Evolutionary conservation across 2,113 vertebrate genomes (phyloP).

Genomic region (Oxygymnocypris stewartii): DNA sequence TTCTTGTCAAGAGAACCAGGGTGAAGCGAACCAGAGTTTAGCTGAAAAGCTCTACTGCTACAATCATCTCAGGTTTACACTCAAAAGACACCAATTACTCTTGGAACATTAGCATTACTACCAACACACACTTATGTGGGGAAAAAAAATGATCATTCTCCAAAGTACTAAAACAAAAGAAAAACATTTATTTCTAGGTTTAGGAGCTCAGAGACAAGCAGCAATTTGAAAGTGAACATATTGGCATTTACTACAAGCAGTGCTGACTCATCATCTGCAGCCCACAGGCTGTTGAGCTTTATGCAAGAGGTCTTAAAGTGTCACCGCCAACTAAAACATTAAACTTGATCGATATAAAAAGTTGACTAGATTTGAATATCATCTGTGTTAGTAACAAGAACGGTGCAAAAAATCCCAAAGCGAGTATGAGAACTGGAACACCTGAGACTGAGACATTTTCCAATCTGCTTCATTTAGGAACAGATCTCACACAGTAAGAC

Average conservation of each 20-base stretch:
- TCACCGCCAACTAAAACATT: conserved; percentile 11
- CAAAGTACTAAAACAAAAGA: conserved; percentile 28
- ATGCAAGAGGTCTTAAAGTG: conserved; percentile 21
- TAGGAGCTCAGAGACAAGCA: conserved; percentile 4
- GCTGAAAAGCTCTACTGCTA: conserved; percentile 13
- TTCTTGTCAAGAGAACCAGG: background rate
- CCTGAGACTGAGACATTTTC: too few relatives aligned
- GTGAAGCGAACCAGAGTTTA: background rate
- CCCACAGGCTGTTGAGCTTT: conserved; percentile 9
- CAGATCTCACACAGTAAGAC: background rate
- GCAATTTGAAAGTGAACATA: conserved; percentile 21
- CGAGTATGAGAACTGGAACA: background rate
- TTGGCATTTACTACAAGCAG: conserved; percentile 28
- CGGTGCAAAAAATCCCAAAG: background rate
- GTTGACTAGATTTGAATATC: background rate
- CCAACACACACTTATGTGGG: conserved; percentile 3
- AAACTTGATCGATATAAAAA: conserved; percentile 18
- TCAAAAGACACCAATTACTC: conserved; percentile 10
- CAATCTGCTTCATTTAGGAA: conserved; percentile 4
- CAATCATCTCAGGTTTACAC: conserved; percentile 53
- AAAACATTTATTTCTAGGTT: background rate
- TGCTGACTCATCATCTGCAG: conserved; percentile 32
- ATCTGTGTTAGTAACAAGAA: background rate
- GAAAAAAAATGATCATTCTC: background rate
- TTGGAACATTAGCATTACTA: background rate